phyloP scores from a whole-genome alignment of 2,888 invertebrate species.

The Acheta domesticus region DNA sequence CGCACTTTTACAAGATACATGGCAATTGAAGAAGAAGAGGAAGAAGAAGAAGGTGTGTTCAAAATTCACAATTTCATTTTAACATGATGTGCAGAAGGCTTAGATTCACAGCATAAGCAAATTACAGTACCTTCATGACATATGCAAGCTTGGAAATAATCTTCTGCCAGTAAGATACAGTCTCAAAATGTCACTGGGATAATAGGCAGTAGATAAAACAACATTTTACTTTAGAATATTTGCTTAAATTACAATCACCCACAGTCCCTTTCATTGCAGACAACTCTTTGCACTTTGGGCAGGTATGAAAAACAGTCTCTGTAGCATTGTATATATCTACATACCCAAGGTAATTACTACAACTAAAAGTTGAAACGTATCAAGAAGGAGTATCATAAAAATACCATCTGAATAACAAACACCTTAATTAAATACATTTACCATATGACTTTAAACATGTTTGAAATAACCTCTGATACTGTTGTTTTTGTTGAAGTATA shows the following conservation, averaged over 20 bases:
- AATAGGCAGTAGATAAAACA: background rate
- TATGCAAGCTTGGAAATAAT: background rate
- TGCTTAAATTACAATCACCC: background rate
- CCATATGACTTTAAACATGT: background rate
- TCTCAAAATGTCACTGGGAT: background rate
- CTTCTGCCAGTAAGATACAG: background rate
- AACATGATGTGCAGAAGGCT: too few species aligned
- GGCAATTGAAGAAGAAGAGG: too few species aligned
- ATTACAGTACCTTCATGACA: too few species aligned
- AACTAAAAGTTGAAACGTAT: background rate
- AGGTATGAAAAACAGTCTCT: conserved; percentile 1
- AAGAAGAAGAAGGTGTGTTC: too few species aligned
- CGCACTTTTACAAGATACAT: background rate
- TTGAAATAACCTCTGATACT: background rate
- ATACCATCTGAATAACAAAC: conserved; percentile 9
- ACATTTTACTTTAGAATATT: conserved; percentile 2
- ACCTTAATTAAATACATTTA: background rate
- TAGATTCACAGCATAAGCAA: too few species aligned
- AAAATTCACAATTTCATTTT: too few species aligned
- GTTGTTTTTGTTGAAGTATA: background rate
- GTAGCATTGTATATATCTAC: background rate
- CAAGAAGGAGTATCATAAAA: background rate
- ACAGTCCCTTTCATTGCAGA: background rate
- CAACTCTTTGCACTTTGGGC: conserved; percentile 1
- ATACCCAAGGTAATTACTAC: background rate